Evolutionary conservation across 2,888 invertebrate genomes (phyloP).

Genomic region (Arctia plantaginis): DNA sequence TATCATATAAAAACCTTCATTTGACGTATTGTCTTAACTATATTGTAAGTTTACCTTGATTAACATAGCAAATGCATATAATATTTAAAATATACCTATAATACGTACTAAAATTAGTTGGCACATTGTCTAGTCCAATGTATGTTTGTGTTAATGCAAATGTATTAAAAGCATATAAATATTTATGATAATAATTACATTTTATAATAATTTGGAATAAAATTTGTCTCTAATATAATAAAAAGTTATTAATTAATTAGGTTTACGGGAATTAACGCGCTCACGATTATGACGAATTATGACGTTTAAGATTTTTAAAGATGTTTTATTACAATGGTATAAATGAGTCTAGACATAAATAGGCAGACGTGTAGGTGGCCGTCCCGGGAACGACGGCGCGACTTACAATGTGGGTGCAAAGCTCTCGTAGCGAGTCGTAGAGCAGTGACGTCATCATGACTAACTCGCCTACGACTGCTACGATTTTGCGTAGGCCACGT

Average conservation of each 20-base stretch:
- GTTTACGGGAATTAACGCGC: too few relatives aligned
- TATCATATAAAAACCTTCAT: background rate
- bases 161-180: background rate
- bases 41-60: background rate
- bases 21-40: background rate
- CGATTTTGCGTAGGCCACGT: constrained; percentile 56
- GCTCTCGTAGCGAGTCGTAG: constrained; percentile 63
- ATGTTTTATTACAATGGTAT: background rate
- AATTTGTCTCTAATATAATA: too few relatives aligned
- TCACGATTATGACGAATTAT: too few relatives aligned
- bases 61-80: background rate
- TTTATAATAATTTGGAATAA: too few relatives aligned
- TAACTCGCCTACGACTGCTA: constrained; percentile 62
- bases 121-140: background rate
- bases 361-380: constrained; percentile 35
- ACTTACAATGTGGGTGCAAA: constrained; percentile 50
- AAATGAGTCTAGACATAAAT: constrained; percentile 4
- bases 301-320: background rate
- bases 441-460: constrained; percentile 66
- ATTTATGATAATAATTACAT: background rate
- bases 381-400: constrained; percentile 32
- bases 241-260: too few relatives aligned
- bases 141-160: background rate
- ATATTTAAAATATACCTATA: background rate
- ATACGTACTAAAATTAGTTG: background rate